Evolutionary conservation across 2,113 vertebrate species (phyloP).

Genomic region (Astur gentilis): DNA sequence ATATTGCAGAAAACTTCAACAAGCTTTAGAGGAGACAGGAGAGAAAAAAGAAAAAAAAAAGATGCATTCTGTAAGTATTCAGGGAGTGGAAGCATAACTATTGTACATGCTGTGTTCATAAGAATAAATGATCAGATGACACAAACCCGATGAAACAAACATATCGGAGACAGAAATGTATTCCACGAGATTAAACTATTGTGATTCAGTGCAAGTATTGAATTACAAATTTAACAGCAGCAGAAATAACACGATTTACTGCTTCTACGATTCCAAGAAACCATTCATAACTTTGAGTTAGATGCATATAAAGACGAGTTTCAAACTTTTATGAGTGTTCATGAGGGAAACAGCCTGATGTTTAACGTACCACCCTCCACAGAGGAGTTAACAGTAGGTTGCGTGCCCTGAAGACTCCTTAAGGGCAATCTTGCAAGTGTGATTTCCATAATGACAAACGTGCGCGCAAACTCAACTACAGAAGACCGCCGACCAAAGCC

Average conservation of each 20-base stretch:
- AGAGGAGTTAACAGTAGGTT: neutral
- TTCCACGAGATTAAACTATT: neutral
- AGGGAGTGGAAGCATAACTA: neutral
- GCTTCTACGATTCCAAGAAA: neutral
- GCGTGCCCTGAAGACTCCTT: neutral
- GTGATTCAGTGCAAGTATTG: neutral
- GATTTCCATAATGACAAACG: neutral
- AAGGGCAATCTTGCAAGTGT: rapidly evolving
- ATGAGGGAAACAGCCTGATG: rapidly evolving
- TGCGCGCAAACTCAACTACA: rapidly evolving
- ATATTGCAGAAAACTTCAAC: neutral
- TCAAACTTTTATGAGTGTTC: neutral
- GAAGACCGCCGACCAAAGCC: neutral
- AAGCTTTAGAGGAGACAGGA: neutral
- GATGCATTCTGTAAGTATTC: neutral
- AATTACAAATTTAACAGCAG: neutral
- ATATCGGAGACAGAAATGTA: neutral
- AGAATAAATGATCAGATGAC: neutral
- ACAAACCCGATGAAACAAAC: neutral
- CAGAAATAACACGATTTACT: neutral
- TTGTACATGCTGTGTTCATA: neutral
- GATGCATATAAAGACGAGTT: neutral
- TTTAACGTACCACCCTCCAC: rapidly evolving
- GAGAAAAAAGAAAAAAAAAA: neutral
- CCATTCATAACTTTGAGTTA: neutral